Evolutionary conservation across 2,888 invertebrate species (phyloP).

Genomic region (Corbicula japonica): DNA sequence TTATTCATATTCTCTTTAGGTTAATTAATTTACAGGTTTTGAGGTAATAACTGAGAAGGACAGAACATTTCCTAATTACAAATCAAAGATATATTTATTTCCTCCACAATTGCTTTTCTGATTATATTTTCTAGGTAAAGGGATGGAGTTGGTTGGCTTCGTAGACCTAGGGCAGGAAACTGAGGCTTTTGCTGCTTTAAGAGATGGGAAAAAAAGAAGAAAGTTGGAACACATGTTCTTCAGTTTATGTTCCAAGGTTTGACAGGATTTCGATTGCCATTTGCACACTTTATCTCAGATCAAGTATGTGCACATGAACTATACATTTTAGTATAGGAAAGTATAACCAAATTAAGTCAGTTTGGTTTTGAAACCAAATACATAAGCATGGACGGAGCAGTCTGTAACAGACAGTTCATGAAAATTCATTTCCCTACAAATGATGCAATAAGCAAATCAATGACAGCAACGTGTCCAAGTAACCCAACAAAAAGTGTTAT

Average conservation of each 20-base stretch:
- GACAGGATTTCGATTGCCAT: slow-evolving; percentile 45
- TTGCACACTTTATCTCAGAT: slow-evolving; percentile 28
- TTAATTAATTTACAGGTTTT: too few species aligned
- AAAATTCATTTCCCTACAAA: slow-evolving; percentile 23
- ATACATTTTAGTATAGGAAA: slow-evolving; percentile 28
- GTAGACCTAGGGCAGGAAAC: too few species aligned
- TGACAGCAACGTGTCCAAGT: background rate
- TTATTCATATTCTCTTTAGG: too few species aligned
- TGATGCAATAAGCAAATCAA: background rate
- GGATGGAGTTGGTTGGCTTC: too few species aligned
- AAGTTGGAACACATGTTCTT: slow-evolving; percentile 21
- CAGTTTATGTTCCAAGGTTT: slow-evolving; percentile 49
- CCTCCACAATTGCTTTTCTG: too few species aligned
- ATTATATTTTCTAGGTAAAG: too few species aligned
- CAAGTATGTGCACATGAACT: slow-evolving; percentile 19
- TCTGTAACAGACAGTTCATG: slow-evolving; percentile 40
- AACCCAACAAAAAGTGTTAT: slow-evolving; percentile 6
- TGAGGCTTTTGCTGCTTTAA: too few species aligned
- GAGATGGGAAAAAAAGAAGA: too few species aligned
- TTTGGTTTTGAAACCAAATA: slow-evolving; percentile 28
- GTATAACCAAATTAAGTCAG: slow-evolving; percentile 14
- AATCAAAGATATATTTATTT: too few species aligned
- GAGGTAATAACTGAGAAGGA: too few species aligned
- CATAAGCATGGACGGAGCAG: slow-evolving; percentile 38
- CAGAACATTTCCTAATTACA: too few species aligned